Percentiles rank a stretch among this genome's conserved stretches.
Conservation (phyloP, 2,888 invertebrate genomes). For the Apocheima hispidaria region DNA sequence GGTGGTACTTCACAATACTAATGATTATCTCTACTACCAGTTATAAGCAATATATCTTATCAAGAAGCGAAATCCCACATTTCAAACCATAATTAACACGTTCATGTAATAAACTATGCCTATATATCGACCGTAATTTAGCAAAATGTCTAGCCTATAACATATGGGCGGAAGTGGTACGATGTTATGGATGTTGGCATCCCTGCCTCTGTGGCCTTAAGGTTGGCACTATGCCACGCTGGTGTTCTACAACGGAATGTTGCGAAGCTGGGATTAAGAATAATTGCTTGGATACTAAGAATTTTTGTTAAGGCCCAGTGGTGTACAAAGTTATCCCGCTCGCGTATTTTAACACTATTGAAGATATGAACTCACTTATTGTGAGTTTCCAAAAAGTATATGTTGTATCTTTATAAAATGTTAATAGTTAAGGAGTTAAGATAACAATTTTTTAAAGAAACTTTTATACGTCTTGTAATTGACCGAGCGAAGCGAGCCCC, state of each 20-base stretch:
- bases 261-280: slow-evolving; percentile 34
- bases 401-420: too few relatives aligned
- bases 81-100: background rate
- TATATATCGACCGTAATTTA: slow-evolving; percentile 21
- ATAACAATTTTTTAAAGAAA: too few relatives aligned
- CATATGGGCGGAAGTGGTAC: slow-evolving; percentile 29
- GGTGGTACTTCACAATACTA: too few relatives aligned
- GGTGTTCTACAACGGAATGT: slow-evolving; percentile 36
- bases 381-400: too few relatives aligned
- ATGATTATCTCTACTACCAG: too few relatives aligned
- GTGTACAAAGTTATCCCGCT: too few relatives aligned
- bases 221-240: slow-evolving; percentile 54
- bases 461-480: too few relatives aligned
- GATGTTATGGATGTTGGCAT: slow-evolving; percentile 30
- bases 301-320: background rate
- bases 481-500: too few relatives aligned
- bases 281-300: slow-evolving; percentile 18
- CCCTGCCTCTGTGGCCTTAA: slow-evolving; percentile 21
- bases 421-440: too few relatives aligned
- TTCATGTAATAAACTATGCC: slow-evolving; percentile 29
- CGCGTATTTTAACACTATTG: too few relatives aligned
- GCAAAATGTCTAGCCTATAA: slow-evolving; percentile 29
- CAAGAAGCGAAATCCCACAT: background rate
- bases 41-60: background rate
- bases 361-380: too few relatives aligned